Evolutionary conservation across 2,797 vertebrate genomes (phyloP), one percentile per base, ranked within the genome.

Genomic region (Lutjanus argentimaculatus): DNA sequence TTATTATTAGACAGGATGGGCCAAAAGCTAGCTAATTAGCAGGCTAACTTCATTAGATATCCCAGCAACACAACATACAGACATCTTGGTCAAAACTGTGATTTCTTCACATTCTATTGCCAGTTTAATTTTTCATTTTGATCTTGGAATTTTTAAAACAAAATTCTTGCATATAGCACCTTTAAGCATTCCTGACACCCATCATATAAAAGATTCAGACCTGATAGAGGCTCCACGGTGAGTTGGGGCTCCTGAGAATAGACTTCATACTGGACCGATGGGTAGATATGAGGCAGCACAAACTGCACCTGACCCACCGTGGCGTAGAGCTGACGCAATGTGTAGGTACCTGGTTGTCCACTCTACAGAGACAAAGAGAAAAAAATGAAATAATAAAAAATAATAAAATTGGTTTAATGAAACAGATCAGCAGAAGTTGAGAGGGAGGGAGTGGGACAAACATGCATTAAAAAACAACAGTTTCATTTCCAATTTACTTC

Each of bases 171-270:
- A 0, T 16, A 56, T 2, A 58, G 5, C 40, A 72, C 4, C 49
- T 30, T 59, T 5, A 67, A 19, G 14, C 52, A 22, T 52, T 11
- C 8, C 8, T 45, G 42, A 64, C 19, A 19, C 2, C 0, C 7
- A 14, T 25, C 5, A 61, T 13, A 4, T 2, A 4, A 55, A 58
- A 3, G 0, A 45, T 10, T 15, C 91, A 53, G 91, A 99, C 98
- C 98, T 91, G 97, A 96, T 88, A 97, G 92, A 0, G 98, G 98
- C 85, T 98, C 97, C 91, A 99, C 97, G 1, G 92, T 97, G 76
- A 99, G 97, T 91, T 99, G 98, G 6, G 98, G 98, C 93, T 99
- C 98, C 96, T 99, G 98, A 78, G 97, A 99, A 85, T 98, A 99
- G 12, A 99, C 97, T 25, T 99, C 97, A 11, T 99, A 99, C 87